Conservation (phyloP, 2,888 invertebrate species). For the Cheilosia urbana region DNA sequence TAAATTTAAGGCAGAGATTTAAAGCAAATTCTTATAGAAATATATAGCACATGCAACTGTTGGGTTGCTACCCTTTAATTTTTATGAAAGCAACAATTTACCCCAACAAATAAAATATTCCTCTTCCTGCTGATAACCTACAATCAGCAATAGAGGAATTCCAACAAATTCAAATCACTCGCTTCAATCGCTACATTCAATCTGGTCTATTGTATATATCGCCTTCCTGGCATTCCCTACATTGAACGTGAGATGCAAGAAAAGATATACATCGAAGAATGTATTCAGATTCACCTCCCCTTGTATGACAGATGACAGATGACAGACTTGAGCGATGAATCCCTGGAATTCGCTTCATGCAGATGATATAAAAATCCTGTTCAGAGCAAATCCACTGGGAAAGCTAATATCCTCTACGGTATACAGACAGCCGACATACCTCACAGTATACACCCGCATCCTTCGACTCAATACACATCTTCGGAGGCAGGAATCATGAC, state of each 20-base stretch:
- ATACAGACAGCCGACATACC: neutral
- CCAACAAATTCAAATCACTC: constrained; percentile 59
- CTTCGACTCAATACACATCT: neutral
- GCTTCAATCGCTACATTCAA: constrained; percentile 37
- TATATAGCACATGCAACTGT: too few relatives aligned
- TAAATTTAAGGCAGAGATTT: too few relatives aligned
- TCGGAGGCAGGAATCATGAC: neutral
- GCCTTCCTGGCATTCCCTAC: neutral
- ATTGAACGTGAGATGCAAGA: constrained; percentile 40
- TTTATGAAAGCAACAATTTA: too few relatives aligned
- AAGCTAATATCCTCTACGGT: constrained; percentile 2
- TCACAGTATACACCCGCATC: neutral
- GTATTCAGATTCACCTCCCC: neutral
- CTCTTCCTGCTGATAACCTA: neutral
- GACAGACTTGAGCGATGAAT: constrained; percentile 40
- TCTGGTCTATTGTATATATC: constrained; percentile 13
- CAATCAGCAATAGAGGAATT: constrained; percentile 29
- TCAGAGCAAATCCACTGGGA: constrained; percentile 13
- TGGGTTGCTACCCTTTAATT: too few relatives aligned
- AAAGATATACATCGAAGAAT: neutral
- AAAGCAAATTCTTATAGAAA: too few relatives aligned
- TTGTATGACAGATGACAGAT: constrained; percentile 29
- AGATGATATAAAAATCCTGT: constrained; percentile 37
- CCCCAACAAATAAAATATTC: neutral
- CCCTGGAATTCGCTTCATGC: constrained; percentile 7